These are phyloP conservation scores for Porites lutea DNA, from an alignment of 64 coral and sea anemone genomes.

Conservation along the genomic window DNA sequence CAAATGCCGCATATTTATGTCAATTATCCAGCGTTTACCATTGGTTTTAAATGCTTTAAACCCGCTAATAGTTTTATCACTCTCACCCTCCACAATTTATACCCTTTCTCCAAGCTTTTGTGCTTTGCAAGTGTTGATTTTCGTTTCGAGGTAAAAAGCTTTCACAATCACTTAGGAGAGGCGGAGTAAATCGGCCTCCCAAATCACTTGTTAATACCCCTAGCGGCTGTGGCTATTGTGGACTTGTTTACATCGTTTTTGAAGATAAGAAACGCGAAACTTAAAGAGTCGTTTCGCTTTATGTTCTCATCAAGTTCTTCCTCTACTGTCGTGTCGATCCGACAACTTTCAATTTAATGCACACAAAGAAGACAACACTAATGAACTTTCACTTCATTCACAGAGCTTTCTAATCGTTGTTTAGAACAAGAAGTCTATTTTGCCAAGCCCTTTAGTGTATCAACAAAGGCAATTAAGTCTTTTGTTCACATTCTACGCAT, in stretches of 20 bases:
- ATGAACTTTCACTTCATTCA: conserved; percentile 17
- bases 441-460: conserved; percentile 24
- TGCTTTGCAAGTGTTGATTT: conserved; percentile 41
- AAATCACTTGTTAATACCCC: conserved; percentile 54
- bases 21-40: conserved; percentile 4
- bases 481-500: conserved; percentile 23
- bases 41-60: conserved; percentile 35
- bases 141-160: conserved; percentile 34
- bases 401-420: conserved; percentile 19
- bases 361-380: background rate
- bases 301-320: background rate
- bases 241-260: conserved; percentile 44
- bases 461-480: conserved; percentile 53
- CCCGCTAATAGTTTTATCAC: conserved; percentile 28
- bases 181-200: conserved; percentile 13
- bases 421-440: conserved; percentile 40
- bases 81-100: background rate
- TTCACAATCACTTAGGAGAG: conserved; percentile 53
- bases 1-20: background rate
- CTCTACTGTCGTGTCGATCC: background rate
- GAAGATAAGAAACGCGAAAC: conserved; percentile 25
- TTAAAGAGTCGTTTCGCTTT: background rate
- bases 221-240: conserved; percentile 1
- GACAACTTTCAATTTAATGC: conserved; percentile 2
- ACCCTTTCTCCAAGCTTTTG: background rate